Evolutionary conservation across 2,797 vertebrate species (phyloP).

Genomic region (Peromyscus melanophrys): DNA sequence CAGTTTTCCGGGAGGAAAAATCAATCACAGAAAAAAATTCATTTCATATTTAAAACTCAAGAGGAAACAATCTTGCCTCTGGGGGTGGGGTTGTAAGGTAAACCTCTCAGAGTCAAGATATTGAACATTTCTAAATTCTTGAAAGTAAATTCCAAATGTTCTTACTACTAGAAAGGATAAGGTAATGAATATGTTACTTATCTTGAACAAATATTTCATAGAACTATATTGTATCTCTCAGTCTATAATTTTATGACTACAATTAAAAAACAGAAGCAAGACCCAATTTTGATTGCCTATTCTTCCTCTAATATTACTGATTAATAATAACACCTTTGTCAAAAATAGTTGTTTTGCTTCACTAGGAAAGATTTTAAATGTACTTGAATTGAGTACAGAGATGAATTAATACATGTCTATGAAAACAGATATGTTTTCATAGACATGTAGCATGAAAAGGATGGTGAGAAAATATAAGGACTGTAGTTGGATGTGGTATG

Average conservation of each 20-base stretch:
- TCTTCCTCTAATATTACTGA: neutral
- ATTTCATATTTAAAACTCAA: slow-evolving; percentile 32
- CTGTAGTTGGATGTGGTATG: neutral
- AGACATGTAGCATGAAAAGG: neutral
- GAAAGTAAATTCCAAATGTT: slow-evolving; percentile 24
- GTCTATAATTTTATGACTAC: neutral
- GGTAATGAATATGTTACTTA: neutral
- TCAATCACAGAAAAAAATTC: neutral
- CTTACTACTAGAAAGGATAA: neutral
- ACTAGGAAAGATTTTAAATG: neutral
- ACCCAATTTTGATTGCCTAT: neutral
- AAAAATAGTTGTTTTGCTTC: neutral
- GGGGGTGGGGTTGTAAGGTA: neutral
- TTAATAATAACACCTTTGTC: neutral
- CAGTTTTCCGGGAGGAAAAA: neutral
- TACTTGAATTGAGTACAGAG: neutral
- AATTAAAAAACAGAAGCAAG: neutral
- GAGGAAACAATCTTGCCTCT: neutral
- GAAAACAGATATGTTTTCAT: accelerated
- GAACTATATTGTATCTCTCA: neutral
- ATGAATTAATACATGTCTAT: neutral
- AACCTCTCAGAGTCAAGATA: neutral
- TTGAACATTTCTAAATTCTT: neutral
- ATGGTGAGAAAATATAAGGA: neutral
- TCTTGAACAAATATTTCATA: neutral